phyloP scores from a whole-genome alignment of 2,113 vertebrate genomes.

The Uria lomvia region DNA sequence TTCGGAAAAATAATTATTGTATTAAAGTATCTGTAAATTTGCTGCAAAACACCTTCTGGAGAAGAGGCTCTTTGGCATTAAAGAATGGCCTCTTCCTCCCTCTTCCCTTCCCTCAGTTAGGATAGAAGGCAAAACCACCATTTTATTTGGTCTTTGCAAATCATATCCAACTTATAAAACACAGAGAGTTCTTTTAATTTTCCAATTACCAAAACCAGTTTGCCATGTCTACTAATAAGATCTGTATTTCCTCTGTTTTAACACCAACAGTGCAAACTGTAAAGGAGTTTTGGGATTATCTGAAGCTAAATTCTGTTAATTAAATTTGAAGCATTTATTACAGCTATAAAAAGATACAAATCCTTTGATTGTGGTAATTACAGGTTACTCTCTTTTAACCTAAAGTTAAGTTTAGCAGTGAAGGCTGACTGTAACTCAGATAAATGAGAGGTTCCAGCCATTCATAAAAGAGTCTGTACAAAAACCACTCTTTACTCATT shows the following conservation, averaged over 20 bases:
- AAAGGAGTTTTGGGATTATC: not conserved
- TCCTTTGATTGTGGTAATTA: not conserved
- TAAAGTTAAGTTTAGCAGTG: not conserved
- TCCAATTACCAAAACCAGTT: not conserved
- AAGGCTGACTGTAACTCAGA: not conserved
- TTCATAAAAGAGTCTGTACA: not conserved
- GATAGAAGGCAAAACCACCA: not conserved
- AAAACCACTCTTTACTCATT: not conserved
- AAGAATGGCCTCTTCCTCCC: not conserved
- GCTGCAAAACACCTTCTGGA: not conserved
- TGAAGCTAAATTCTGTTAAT: not conserved
- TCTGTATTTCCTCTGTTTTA: not conserved
- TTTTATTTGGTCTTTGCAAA: not conserved
- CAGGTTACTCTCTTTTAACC: not conserved
- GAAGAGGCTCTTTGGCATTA: not conserved
- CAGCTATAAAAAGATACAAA: slow-evolving; percentile 7
- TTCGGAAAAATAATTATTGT: not conserved
- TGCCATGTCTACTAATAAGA: not conserved
- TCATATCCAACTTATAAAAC: not conserved
- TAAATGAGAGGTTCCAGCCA: not conserved
- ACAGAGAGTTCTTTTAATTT: not conserved
- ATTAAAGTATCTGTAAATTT: not conserved
- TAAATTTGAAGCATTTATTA: slow-evolving; percentile 17
- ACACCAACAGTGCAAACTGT: not conserved
- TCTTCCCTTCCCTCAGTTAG: not conserved